phyloP scores from a whole-genome alignment of 2,113 vertebrate genomes.

The Heterotis niloticus region DNA sequence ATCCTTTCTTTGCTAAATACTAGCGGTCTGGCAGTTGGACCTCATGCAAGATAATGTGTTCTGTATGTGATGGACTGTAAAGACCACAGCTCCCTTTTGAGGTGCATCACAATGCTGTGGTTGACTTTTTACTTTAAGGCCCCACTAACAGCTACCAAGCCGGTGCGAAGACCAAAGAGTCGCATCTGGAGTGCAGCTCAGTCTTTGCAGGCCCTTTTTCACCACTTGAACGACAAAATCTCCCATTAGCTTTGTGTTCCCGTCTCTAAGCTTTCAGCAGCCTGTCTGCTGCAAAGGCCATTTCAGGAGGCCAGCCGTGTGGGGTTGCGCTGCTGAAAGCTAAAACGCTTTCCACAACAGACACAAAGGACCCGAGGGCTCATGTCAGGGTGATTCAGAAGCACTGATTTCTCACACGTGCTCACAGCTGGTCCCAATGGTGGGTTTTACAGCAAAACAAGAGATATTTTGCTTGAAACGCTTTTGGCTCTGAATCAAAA shows the following conservation, averaged over 20 bases:
- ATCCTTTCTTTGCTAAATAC: too few relatives aligned
- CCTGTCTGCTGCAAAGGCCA: neutral
- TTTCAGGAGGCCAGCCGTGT: neutral
- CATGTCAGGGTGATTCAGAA: neutral
- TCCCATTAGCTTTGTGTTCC: constrained; percentile 10
- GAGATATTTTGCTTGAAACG: too few relatives aligned
- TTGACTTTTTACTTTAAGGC: neutral
- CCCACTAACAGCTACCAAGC: constrained; percentile 34
- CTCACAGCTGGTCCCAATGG: neutral
- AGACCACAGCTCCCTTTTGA: neutral
- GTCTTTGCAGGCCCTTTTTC: neutral
- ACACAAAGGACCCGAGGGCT: neutral
- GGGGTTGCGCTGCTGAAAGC: constrained; percentile 1
- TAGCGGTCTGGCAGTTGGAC: neutral
- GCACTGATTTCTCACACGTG: neutral
- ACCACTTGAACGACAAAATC: neutral
- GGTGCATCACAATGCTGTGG: neutral
- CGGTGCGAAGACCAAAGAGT: neutral
- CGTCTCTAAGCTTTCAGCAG: constrained; percentile 20
- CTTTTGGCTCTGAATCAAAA: too few relatives aligned
- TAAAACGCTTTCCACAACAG: neutral
- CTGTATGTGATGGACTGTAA: too few relatives aligned
- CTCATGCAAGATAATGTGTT: too few relatives aligned
- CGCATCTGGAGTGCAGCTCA: neutral
- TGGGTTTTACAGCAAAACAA: neutral